Evolutionary conservation across 2,797 vertebrate species (phyloP), one percentile per base, ranked within the genome.

Genomic region (Eulemur coronatus): DNA sequence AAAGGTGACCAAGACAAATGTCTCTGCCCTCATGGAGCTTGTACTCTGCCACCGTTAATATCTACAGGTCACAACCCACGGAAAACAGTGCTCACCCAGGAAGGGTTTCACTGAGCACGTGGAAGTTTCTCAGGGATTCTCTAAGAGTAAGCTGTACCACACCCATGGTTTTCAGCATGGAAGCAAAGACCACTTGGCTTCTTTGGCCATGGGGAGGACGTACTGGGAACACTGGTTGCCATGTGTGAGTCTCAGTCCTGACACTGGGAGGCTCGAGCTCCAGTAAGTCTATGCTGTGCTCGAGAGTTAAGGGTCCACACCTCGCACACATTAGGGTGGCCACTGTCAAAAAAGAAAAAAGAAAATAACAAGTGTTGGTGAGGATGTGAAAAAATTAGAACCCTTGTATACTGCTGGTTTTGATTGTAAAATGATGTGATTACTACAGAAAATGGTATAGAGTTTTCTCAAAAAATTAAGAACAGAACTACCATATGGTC

Each of bases 221-320:
- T 33, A 7, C 3, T 11, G 5, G 73, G 69, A 57, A 43, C 15
- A 65, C 50, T 61, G 48, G 14, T 10, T 59, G 63, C 15, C 41
- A 8, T 0, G 0, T 20, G 35, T 14, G 24, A 46, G 20, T 35
- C 52, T 88, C 76, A 20, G 0, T 5, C 5, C 63, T 30, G 14
- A 43, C 17, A 14, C 0, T 2, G 41, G 84, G 17, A 43, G 59
- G 30, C 28, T 35, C 46, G 8, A 24, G 38, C n/a, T 43, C 67
- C 0, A 0, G 22, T 15, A 55, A 41, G 57, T 61, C 50, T 61
- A 48, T 43, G 70, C 43, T 0, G 0, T 4, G 15, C 26, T 73
- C 69, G 26, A n/a, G 75, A 72, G 92, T 41, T 46, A 84, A 35
- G 69, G 30, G 15, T 35, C 52, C 17, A 26, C 7, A 1, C 33